These are phyloP conservation scores for Megathymus violae DNA, from an alignment of 1,140 invertebrate species.

Conservation along the genomic window DNA sequence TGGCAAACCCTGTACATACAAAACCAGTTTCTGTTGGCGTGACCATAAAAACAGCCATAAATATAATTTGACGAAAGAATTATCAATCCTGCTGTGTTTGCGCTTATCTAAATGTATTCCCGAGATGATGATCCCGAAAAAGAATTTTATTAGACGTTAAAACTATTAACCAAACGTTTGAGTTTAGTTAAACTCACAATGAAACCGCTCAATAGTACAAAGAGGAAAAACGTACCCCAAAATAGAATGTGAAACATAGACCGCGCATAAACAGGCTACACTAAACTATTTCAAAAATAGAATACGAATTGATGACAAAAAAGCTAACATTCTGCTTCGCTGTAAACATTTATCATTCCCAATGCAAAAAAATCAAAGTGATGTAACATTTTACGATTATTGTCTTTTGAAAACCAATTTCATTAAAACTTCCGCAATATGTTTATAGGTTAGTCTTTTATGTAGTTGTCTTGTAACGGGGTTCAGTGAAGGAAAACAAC, in stretches of 20 bases:
- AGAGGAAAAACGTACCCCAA: conserved; percentile 4
- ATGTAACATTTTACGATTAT: conserved; percentile 1
- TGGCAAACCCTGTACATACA: background rate
- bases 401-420: background rate
- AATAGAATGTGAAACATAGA: conserved; percentile 14
- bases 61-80: conserved; percentile 23
- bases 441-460: background rate
- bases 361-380: background rate
- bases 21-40: conserved; percentile 21
- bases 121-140: conserved; percentile 3
- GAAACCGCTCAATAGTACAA: conserved; percentile 9
- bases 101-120: conserved; percentile 17
- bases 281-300: conserved; percentile 21
- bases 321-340: conserved; percentile 15
- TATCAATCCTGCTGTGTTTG: conserved; percentile 6
- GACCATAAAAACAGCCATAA: conserved; percentile 22
- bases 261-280: conserved; percentile 14
- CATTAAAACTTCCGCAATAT: background rate
- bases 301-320: conserved; percentile 27
- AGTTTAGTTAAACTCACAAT: conserved; percentile 7
- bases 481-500: background rate
- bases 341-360: conserved; percentile 19
- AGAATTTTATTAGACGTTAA: conserved; percentile 17
- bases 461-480: background rate
- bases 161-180: conserved; percentile 21